These are phyloP conservation scores for Pterocles gutturalis DNA, from an alignment of 2,113 vertebrate species.

Conservation along the genomic window DNA sequence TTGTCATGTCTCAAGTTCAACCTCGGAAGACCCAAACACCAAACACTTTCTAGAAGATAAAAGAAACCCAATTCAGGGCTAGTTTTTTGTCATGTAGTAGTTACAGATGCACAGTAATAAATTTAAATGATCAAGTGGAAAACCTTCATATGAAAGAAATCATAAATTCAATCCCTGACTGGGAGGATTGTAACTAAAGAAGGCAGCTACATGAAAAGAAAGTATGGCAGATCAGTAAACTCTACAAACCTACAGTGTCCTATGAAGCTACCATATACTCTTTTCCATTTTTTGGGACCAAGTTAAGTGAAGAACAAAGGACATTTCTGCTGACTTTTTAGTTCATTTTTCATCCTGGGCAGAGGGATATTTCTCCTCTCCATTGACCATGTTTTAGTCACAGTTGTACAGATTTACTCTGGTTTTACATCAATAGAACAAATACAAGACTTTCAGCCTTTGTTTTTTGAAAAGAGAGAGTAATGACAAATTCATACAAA, in stretches of 20 bases:
- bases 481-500: slow-evolving; percentile 1
- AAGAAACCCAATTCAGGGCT: neutral
- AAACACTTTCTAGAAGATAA: neutral
- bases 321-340: neutral
- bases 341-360: neutral
- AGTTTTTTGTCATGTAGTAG: neutral
- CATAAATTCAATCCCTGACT: neutral
- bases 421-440: neutral
- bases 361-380: neutral
- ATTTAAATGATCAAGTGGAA: neutral
- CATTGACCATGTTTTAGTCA: neutral
- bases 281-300: neutral
- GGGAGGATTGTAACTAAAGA: neutral
- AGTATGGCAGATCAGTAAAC: neutral
- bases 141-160: neutral
- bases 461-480: neutral
- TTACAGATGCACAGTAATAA: neutral
- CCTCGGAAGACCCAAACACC: neutral
- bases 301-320: neutral
- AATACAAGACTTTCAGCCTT: neutral
- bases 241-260: neutral
- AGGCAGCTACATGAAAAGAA: neutral
- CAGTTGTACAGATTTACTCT: neutral
- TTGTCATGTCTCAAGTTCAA: neutral
- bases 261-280: neutral